phyloP scores from a whole-genome alignment of 2,113 vertebrate species.

The Phyllostomus hastatus region DNA sequence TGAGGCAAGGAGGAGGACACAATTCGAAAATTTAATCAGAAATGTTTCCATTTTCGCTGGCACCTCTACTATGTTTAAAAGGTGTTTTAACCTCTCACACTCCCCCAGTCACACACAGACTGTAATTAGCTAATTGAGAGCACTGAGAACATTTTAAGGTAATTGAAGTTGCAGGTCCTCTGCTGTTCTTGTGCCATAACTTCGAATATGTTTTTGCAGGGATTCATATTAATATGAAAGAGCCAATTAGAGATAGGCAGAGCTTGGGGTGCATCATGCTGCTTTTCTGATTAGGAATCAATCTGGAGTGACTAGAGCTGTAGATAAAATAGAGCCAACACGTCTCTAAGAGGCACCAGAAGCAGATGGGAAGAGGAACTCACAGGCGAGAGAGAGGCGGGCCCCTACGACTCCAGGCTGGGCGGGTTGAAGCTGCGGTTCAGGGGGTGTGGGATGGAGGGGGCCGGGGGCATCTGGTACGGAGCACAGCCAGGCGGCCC shows the following conservation, averaged over 20 bases:
- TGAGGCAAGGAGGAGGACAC: background rate
- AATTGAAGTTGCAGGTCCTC: slow-evolving; percentile 40
- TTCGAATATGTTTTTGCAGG: background rate
- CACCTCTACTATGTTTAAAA: background rate
- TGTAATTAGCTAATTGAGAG: slow-evolving; percentile 55
- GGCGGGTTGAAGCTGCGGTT: background rate
- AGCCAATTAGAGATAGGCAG: background rate
- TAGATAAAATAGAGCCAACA: background rate
- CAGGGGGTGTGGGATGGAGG: fast-evolving
- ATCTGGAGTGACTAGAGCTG: background rate
- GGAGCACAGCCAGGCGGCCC: fast-evolving
- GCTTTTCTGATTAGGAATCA: slow-evolving; percentile 23
- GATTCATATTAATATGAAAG: background rate
- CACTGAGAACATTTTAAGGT: slow-evolving; percentile 38
- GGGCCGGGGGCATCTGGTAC: fast-evolving
- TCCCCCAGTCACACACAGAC: background rate
- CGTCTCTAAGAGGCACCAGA: background rate
- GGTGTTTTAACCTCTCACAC: background rate
- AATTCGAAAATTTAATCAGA: background rate
- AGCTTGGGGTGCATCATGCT: background rate
- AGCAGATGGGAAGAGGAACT: background rate
- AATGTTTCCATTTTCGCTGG: background rate
- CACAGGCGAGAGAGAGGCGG: background rate
- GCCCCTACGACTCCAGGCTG: background rate
- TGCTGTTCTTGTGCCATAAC: background rate